These are phyloP conservation scores for Smittia aterrima DNA, from an alignment of 2,888 invertebrate species.

Conservation along the genomic window DNA sequence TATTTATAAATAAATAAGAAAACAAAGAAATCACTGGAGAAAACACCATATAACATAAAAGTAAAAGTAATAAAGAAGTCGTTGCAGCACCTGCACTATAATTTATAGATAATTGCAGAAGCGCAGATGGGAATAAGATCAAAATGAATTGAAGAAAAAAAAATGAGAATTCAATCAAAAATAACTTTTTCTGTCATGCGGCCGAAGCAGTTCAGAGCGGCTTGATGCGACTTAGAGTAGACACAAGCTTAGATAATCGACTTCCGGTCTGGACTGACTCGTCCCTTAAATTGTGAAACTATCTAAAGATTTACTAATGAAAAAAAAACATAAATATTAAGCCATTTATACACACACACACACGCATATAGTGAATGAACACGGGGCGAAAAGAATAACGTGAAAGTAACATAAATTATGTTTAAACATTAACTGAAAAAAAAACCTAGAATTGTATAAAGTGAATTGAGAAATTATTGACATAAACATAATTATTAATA, in stretches of 20 bases:
- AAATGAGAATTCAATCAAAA: constrained; percentile 31
- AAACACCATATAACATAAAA: constrained; percentile 42
- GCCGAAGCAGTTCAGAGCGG: not conserved
- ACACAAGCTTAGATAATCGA: not conserved
- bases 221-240: constrained; percentile 13
- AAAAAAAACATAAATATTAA: constrained; percentile 31
- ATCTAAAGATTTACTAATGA: constrained; percentile 3
- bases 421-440: constrained; percentile 23
- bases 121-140: not conserved
- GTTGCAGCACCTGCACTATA: constrained; percentile 33
- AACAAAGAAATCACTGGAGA: constrained; percentile 41
- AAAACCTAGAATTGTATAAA: constrained; percentile 39
- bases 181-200: constrained; percentile 24
- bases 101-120: constrained; percentile 30
- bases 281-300: not conserved
- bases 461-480: constrained; percentile 39
- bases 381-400: constrained; percentile 20
- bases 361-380: constrained; percentile 33
- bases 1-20: constrained; percentile 41
- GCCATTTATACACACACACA: constrained; percentile 38
- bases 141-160: constrained; percentile 21
- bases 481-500: constrained; percentile 57
- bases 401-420: constrained; percentile 36
- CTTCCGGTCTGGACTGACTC: not conserved
- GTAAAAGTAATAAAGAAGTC: constrained; percentile 2